Percentiles rank a stretch among this genome's conserved stretches.
Conservation (phyloP, 2,113 vertebrate species). For the Chinchilla lanigera region DNA sequence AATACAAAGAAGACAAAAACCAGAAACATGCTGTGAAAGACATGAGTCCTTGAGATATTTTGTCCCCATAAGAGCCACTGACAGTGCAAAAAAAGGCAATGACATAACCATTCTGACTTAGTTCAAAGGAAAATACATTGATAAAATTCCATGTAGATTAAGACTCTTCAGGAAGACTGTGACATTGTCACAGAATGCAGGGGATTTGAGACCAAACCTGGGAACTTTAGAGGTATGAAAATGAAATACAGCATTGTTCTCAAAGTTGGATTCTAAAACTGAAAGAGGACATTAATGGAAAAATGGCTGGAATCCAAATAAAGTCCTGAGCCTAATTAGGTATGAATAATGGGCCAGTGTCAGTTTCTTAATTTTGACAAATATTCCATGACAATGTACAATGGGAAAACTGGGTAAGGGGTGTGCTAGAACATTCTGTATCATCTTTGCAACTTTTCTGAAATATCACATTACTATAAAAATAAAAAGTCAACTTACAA, state of each 20-base stretch:
- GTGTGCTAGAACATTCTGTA: not conserved
- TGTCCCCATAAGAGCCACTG: not conserved
- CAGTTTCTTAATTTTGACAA: slow-evolving; percentile 29
- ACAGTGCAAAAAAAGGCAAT: not conserved
- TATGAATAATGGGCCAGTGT: not conserved
- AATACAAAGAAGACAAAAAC: not conserved
- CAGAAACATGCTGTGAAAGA: not conserved
- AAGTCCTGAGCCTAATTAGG: not conserved
- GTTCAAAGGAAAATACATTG: not conserved
- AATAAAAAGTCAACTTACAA: slow-evolving; percentile 40
- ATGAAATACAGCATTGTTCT: not conserved
- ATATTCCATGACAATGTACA: too few species aligned
- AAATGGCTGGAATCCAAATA: not conserved
- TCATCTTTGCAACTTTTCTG: not conserved
- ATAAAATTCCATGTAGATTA: not conserved
- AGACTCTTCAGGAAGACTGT: not conserved
- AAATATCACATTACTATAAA: slow-evolving; percentile 33
- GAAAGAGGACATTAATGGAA: not conserved
- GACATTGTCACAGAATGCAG: not conserved
- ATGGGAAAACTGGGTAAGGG: not conserved
- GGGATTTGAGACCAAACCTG: not conserved
- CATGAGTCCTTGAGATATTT: not conserved
- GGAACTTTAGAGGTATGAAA: not conserved
- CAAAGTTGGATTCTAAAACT: not conserved
- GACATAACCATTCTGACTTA: not conserved